Percentiles rank a stretch among this genome's conserved stretches.
Conservation (phyloP, 2,113 vertebrate species). For the Lonchura striata region DNA sequence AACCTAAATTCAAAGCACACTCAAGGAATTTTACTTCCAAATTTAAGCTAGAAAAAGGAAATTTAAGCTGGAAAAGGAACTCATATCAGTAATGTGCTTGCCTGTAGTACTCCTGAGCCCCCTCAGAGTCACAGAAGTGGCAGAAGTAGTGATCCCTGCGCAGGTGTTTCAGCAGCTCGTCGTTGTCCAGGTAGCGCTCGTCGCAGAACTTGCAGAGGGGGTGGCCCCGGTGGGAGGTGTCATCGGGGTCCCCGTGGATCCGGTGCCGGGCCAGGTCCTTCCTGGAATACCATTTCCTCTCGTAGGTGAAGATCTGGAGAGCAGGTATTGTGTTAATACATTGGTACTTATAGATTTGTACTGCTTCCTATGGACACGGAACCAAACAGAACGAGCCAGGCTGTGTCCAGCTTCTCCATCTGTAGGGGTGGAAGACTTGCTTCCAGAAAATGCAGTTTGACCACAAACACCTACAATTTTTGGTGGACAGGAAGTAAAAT, state of each 20-base stretch:
- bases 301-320: slow-evolving; percentile 88
- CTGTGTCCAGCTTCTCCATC: rapidly evolving
- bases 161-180: slow-evolving; percentile 93
- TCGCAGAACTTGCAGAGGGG: slow-evolving; percentile 98
- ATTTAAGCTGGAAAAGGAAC: not conserved
- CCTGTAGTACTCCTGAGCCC: slow-evolving; percentile 97
- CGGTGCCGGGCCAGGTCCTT: slow-evolving; percentile 94
- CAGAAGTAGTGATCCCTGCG: slow-evolving; percentile 96
- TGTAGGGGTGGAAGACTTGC: not conserved
- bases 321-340: not conserved
- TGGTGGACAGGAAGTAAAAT: not conserved
- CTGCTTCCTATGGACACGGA: not conserved
- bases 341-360: rapidly evolving
- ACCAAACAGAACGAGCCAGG: rapidly evolving
- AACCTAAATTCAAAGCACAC: not conserved
- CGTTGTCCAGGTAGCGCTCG: slow-evolving; percentile 94
- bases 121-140: slow-evolving; percentile 95
- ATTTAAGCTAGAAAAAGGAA: not conserved
- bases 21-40: not conserved
- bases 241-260: slow-evolving; percentile 91
- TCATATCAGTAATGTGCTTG: rapidly evolving
- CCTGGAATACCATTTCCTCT: slow-evolving; percentile 94
- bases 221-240: slow-evolving; percentile 95
- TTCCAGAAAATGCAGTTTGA: not conserved
- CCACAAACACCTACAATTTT: not conserved